phyloP scores from a whole-genome alignment of 2,113 vertebrate species.

The Actenoides lindsayi region DNA sequence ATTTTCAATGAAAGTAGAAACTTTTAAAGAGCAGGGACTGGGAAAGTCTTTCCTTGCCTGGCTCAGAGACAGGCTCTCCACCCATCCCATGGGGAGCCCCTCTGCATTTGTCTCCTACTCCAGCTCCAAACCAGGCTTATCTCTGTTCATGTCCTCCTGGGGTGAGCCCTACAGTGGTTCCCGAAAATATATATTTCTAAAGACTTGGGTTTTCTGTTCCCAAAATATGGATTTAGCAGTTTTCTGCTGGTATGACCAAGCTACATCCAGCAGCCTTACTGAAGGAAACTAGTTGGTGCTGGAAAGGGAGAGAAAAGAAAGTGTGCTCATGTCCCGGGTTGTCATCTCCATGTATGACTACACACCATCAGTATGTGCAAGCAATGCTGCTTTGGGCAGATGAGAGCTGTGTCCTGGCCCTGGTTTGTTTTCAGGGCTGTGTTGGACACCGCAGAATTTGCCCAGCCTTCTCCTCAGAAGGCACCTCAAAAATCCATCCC shows the following conservation, averaged over 20 bases:
- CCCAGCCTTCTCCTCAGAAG: background rate
- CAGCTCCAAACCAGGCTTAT: background rate
- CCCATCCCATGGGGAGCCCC: background rate
- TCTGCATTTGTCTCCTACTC: background rate
- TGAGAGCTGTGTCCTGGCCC: background rate
- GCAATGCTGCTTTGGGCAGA: background rate
- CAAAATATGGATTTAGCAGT: background rate
- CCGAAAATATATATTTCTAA: background rate
- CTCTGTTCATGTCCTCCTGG: background rate
- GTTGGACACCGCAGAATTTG: background rate
- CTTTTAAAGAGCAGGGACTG: background rate
- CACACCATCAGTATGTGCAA: background rate
- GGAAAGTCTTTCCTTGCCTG: background rate
- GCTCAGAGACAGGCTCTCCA: background rate
- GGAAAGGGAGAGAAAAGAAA: background rate
- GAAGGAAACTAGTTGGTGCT: background rate
- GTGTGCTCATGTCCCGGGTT: rapidly evolving
- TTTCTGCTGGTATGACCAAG: background rate
- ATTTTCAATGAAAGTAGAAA: background rate
- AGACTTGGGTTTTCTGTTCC: background rate
- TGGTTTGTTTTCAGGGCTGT: background rate
- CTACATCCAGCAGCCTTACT: background rate
- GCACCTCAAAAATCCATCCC: background rate
- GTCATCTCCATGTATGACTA: background rate
- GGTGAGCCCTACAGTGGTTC: background rate